phyloP scores from a whole-genome alignment of 2,113 vertebrate genomes.

The Deroptyus accipitrinus region DNA sequence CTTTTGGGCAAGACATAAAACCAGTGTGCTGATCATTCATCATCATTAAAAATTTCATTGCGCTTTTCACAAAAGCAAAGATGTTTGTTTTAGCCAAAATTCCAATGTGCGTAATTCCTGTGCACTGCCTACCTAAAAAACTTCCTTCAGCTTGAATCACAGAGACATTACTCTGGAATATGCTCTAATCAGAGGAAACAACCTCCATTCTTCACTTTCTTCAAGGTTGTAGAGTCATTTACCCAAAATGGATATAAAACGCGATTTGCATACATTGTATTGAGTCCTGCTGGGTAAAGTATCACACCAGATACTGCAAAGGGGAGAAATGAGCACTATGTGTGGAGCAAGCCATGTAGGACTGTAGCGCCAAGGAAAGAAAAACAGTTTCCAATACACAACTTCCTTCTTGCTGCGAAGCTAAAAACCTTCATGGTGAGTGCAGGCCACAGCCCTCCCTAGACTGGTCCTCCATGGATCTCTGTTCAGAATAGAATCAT shows the following conservation, averaged over 20 bases:
- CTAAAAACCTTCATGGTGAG: background rate
- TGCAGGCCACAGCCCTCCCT: background rate
- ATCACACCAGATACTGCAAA: background rate
- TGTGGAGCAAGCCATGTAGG: background rate
- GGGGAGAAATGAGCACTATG: background rate
- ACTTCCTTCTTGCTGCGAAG: background rate
- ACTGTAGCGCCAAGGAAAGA: background rate
- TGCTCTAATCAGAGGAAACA: background rate
- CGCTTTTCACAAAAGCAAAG: background rate
- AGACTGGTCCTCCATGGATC: too few relatives aligned
- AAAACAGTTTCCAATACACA: background rate
- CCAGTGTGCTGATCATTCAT: background rate
- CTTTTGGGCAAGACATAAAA: constrained; percentile 31
- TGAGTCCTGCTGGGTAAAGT: background rate
- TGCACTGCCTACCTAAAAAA: background rate
- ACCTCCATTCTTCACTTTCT: background rate
- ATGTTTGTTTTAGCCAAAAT: background rate
- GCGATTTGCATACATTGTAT: background rate
- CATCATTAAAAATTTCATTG: background rate
- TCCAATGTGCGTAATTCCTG: background rate
- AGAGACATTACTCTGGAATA: background rate
- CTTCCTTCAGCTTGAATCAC: background rate
- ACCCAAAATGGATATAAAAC: background rate
- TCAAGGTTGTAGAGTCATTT: background rate
- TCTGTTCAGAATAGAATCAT: background rate